phyloP scores from a whole-genome alignment of 2,888 invertebrate species.

The Cerastis leucographa region DNA sequence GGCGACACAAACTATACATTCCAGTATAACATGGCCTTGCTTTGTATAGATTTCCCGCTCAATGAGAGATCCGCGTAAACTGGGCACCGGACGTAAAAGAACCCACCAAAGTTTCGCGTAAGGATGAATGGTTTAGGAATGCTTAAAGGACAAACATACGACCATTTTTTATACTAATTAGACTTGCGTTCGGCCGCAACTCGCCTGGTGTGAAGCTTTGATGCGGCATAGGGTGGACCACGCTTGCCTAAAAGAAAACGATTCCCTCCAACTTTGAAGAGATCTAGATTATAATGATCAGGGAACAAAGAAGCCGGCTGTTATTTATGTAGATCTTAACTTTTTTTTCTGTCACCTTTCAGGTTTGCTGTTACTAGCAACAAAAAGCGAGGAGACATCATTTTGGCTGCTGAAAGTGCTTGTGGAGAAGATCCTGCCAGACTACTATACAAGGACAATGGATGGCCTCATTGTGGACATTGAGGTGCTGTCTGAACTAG shows the following conservation, averaged over 20 bases:
- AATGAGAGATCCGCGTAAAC: too few species aligned
- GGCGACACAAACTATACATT: too few species aligned
- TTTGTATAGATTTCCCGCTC: too few species aligned
- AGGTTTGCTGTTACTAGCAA: constrained; percentile 95
- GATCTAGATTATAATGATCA: too few species aligned
- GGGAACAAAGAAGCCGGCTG: too few species aligned
- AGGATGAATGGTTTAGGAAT: not conserved
- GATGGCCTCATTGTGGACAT: constrained; percentile 96
- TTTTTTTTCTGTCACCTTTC: constrained; percentile 1
- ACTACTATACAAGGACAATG: constrained; percentile 97
- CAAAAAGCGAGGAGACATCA: constrained; percentile 97
- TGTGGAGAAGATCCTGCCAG: constrained; percentile 96
- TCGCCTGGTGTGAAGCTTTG: too few species aligned
- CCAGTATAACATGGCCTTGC: too few species aligned
- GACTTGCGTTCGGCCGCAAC: too few species aligned
- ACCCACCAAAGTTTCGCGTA: not conserved
- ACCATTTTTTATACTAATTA: not conserved
- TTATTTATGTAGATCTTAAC: not conserved
- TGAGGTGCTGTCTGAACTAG: constrained; percentile 96
- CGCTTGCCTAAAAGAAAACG: too few species aligned
- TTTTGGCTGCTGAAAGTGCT: constrained; percentile 98
- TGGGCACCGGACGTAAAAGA: not conserved
- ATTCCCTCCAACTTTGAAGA: too few species aligned
- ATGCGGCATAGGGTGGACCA: too few species aligned
- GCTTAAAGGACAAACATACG: not conserved